Evolutionary conservation across 2,113 vertebrate species (phyloP).

Genomic region (Empidonax alnorum): DNA sequence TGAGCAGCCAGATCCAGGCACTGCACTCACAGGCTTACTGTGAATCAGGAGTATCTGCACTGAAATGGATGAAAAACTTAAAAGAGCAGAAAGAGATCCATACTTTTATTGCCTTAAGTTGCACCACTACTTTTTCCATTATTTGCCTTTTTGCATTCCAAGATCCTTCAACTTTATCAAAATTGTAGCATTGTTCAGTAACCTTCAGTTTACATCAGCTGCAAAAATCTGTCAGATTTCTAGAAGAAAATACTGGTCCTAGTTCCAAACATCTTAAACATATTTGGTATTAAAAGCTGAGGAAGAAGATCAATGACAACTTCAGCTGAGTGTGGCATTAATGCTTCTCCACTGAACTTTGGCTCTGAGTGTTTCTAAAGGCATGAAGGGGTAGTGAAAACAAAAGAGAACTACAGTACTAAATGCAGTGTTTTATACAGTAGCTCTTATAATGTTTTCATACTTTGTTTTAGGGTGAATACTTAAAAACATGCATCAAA

Average conservation of each 20-base stretch:
- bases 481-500: slow-evolving; percentile 6
- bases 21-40: not conserved
- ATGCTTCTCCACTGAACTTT: not conserved
- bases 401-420: not conserved
- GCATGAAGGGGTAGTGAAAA: not conserved
- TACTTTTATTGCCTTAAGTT: not conserved
- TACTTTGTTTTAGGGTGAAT: not conserved
- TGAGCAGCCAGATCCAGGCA: not conserved
- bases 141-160: not conserved
- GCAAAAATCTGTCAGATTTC: not conserved
- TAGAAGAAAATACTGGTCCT: not conserved
- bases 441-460: not conserved
- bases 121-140: not conserved
- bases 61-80: not conserved
- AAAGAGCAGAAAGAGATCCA: not conserved
- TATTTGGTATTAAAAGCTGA: not conserved
- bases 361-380: not conserved
- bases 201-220: not conserved
- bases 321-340: not conserved
- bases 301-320: not conserved
- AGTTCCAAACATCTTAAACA: not conserved
- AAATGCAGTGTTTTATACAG: not conserved
- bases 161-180: not conserved
- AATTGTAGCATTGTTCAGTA: not conserved
- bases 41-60: not conserved